These are phyloP conservation scores for Nymphalis io DNA, from an alignment of 1,140 invertebrate species.

Conservation along the genomic window DNA sequence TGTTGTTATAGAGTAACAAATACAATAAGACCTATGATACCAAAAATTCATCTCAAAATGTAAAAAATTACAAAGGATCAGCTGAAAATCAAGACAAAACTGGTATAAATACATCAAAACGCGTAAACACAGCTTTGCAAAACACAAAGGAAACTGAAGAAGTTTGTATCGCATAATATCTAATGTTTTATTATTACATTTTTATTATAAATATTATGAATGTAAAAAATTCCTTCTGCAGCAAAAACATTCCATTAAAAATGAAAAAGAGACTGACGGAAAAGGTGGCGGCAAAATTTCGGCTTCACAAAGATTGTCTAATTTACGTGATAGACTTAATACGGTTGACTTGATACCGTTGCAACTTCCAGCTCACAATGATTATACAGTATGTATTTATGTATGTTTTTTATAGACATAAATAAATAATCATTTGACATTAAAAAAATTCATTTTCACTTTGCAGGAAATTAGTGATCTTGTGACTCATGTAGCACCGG, in stretches of 20 bases:
- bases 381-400: slow-evolving; percentile 52
- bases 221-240: slow-evolving; percentile 33
- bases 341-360: slow-evolving; percentile 71
- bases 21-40: slow-evolving; percentile 61
- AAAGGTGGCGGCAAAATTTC: slow-evolving; percentile 58
- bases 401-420: not conserved
- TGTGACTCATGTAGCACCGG: slow-evolving; percentile 51
- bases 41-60: slow-evolving; percentile 45
- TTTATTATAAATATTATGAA: slow-evolving; percentile 5
- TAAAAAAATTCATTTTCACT: not conserved
- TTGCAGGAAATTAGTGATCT: slow-evolving; percentile 58
- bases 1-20: slow-evolving; percentile 61
- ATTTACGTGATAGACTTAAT: slow-evolving; percentile 66
- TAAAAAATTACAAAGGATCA: slow-evolving; percentile 26
- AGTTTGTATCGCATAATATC: slow-evolving; percentile 29
- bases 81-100: slow-evolving; percentile 30
- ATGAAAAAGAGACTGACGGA: slow-evolving; percentile 58
- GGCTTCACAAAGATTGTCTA: slow-evolving; percentile 70
- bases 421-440: not conserved
- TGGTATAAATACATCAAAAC: slow-evolving; percentile 29
- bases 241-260: slow-evolving; percentile 63
- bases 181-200: not conserved
- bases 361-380: slow-evolving; percentile 64
- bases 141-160: slow-evolving; percentile 28
- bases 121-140: slow-evolving; percentile 37